These are phyloP conservation scores for Isurus oxyrinchus DNA, from an alignment of 2,113 vertebrate genomes.

Conservation along the genomic window DNA sequence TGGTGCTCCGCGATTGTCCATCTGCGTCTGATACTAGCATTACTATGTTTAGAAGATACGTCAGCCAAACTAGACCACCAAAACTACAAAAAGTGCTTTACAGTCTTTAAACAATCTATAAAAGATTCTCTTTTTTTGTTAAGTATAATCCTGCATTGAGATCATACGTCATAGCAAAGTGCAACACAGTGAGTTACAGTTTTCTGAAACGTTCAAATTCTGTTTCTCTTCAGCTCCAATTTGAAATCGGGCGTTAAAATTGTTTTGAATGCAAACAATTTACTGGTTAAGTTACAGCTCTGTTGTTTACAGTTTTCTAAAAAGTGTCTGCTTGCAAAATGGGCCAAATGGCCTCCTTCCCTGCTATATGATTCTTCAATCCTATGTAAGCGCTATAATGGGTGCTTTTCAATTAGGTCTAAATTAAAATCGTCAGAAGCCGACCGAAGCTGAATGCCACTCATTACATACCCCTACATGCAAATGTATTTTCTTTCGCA, in stretches of 20 bases:
- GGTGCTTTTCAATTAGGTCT: neutral
- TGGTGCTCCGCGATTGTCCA: neutral
- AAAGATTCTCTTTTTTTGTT: neutral
- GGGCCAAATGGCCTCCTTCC: neutral
- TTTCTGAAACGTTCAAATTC: neutral
- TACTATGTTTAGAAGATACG: neutral
- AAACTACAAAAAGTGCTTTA: neutral
- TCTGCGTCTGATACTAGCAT: neutral
- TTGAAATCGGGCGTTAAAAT: neutral
- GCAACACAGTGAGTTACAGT: neutral
- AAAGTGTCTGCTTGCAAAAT: no score
- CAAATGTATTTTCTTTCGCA: neutral
- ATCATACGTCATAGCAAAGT: neutral
- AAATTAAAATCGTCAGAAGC: neutral
- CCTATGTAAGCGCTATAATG: neutral
- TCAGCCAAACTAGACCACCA: neutral
- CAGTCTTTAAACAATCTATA: neutral
- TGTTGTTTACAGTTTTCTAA: no score
- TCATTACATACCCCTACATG: neutral
- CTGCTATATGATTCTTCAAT: neutral
- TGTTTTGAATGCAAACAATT: neutral
- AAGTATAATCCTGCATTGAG: neutral
- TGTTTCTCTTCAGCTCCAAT: neutral
- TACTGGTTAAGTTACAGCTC: neutral
- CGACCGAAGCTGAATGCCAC: neutral